Evolutionary conservation across 2,888 invertebrate genomes (phyloP).

Genomic region (Myathropa florea): DNA sequence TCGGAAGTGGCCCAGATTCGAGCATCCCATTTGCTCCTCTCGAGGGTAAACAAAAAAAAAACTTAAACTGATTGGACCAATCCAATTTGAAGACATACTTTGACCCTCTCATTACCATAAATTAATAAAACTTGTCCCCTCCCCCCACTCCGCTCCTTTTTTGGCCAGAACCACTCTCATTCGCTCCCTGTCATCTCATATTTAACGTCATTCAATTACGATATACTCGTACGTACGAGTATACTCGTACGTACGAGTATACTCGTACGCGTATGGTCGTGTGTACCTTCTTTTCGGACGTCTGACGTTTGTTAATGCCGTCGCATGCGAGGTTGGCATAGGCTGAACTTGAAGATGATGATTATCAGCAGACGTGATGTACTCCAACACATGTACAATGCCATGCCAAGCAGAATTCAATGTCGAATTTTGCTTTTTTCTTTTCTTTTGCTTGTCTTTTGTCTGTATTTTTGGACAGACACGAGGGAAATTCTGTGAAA

Average conservation of each 20-base stretch:
- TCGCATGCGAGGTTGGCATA: not conserved
- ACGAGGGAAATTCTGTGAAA: not conserved
- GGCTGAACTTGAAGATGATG: conserved; percentile 1
- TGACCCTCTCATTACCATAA: conserved; percentile 58
- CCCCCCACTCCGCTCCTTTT: conserved; percentile 16
- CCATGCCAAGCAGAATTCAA: not conserved
- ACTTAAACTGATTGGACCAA: conserved; percentile 17
- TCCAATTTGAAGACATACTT: conserved; percentile 30
- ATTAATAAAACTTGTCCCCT: conserved; percentile 42
- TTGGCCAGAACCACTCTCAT: not conserved
- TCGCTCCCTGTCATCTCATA: not conserved
- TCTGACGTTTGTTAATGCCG: not conserved
- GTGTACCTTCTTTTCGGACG: not conserved
- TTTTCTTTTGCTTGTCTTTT: no score
- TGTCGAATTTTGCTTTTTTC: not conserved
- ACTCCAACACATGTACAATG: not conserved
- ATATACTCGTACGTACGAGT: not conserved
- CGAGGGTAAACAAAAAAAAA: not conserved
- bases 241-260: not conserved
- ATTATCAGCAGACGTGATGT: not conserved
- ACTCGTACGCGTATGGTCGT: not conserved
- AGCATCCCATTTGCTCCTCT: conserved; percentile 4
- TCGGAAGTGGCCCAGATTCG: conserved; percentile 49
- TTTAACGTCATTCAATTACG: not conserved
- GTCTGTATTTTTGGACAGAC: not conserved